phyloP scores from a whole-genome alignment of 2,888 invertebrate species.

The Tortrix viridana region DNA sequence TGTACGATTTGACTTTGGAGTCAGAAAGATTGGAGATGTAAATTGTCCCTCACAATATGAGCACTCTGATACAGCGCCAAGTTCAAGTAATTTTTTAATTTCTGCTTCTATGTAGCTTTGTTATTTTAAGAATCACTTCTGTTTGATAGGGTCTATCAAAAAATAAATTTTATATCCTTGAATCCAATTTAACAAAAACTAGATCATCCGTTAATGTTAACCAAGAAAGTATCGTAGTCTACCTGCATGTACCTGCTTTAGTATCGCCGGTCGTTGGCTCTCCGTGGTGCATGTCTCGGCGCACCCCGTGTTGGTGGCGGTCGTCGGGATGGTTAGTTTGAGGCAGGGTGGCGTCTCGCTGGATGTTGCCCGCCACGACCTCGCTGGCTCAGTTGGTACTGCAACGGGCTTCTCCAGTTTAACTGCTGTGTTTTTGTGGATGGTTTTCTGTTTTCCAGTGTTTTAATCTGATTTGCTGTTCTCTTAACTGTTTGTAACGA shows the following conservation, averaged over 20 bases:
- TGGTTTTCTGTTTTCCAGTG: no score
- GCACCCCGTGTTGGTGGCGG: neutral
- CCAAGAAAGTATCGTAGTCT: conserved; percentile 32
- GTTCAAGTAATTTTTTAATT: conserved; percentile 21
- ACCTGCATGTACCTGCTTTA: conserved; percentile 27
- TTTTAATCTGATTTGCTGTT: no score
- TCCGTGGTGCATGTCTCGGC: neutral
- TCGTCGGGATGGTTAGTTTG: neutral
- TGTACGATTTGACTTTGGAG: conserved; percentile 32
- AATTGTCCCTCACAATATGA: no score
- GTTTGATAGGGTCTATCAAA: conserved; percentile 12
- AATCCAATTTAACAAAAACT: conserved; percentile 28
- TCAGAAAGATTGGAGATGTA: conserved; percentile 31
- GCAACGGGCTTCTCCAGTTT: no score
- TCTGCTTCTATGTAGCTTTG: conserved; percentile 5
- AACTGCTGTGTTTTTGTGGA: no score
- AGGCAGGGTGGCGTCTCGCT: no score
- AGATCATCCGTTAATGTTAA: conserved; percentile 28
- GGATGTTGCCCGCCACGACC: no score
- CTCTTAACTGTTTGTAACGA: no score
- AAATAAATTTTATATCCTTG: conserved; percentile 34
- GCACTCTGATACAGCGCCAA: conserved; percentile 30
- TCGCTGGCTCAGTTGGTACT: no score
- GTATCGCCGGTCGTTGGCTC: conserved; percentile 11
- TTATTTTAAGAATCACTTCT: conserved; percentile 16